Evolutionary conservation across 2,113 vertebrate genomes (phyloP), one percentile per base, ranked within the genome.

Genomic region (Antechinus flavipes): DNA sequence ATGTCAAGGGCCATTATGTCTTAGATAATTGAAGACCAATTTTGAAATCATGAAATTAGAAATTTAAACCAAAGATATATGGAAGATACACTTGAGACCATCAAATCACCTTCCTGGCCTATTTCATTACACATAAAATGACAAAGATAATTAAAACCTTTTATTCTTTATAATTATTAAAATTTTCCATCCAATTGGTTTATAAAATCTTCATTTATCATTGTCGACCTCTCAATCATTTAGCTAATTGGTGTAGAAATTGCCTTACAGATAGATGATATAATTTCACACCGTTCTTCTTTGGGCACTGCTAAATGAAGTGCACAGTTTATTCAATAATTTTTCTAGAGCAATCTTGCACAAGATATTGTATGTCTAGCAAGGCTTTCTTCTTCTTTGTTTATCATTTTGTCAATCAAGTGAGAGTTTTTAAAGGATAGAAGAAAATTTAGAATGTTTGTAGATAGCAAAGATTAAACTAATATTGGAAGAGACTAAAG

Each of bases 41-140:
- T 94, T 49, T 92, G 90, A 96, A 96, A 93, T 76, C 35, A 68
- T 19, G 42, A 97, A 14, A 68, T 68, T 7, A 93, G 89, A 47
- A 2, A 19, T 30, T 52, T 93, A 97, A 91, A 89, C 24, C 16
- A 93, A 92, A 89, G 93, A 46, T 35, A 92, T 10, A 19, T 42
- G 8, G 27, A 27, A 52, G 93, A 52, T 53, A 58, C 11, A 91
- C 26, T 50, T 3, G 23, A 84, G 1, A 23, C 16, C 35, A 2
- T 42, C n/a, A n/a, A n/a, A 76, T 76, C 12, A 76, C 14, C 35
- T 76, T 76, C 1, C 61, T n/a, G 35, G 35, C 3, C 30, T 76
- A n/a, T n/a, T 76, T n/a, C 30, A 76, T 76, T 76, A n/a, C 19
- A 19, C 19, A 76, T 76, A 76, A 76, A 61, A 61, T 61, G 26